Conservation (phyloP, 2,888 invertebrate species). For the Leptinotarsa rubiginosa region DNA sequence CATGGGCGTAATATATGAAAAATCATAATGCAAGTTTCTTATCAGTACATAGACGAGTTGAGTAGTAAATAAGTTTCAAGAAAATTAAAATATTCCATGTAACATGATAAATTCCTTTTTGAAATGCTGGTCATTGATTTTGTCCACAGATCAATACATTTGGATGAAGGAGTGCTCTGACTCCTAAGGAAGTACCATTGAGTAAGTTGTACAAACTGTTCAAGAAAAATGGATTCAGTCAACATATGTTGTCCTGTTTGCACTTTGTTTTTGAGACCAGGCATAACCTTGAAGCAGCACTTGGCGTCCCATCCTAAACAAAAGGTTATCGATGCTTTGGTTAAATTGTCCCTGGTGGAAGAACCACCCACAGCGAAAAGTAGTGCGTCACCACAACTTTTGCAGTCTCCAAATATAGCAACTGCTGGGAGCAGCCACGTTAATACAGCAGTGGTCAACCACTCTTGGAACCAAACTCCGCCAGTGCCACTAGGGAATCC, state of each 20-base stretch:
- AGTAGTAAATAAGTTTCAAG: background rate
- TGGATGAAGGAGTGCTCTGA: conserved; percentile 49
- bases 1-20: background rate
- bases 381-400: conserved; percentile 28
- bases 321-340: conserved; percentile 85
- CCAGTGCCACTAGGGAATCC: conserved; percentile 42
- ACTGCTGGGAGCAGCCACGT: conserved; percentile 43
- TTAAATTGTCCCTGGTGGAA: conserved; percentile 55
- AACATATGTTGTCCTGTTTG: conserved; percentile 81
- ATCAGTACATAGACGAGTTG: background rate
- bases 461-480: conserved; percentile 55
- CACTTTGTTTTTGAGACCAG: conserved; percentile 84
- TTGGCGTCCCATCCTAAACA: conserved; percentile 89
- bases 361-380: conserved; percentile 45
- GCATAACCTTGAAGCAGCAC: conserved; percentile 84
- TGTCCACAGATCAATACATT: conserved; percentile 59
- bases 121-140: conserved; percentile 56
- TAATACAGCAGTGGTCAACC: conserved; percentile 58
- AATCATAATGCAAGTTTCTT: conserved; percentile 7
- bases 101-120: background rate
- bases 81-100: background rate
- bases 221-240: conserved; percentile 58
- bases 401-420: conserved; percentile 23
- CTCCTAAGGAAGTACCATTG: conserved; percentile 39
- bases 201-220: conserved; percentile 25